Percentiles rank a stretch among this genome's conserved stretches.
phyloP scores from a whole-genome alignment of 2,113 vertebrate genomes.

The Chlorodrepanis virens region DNA sequence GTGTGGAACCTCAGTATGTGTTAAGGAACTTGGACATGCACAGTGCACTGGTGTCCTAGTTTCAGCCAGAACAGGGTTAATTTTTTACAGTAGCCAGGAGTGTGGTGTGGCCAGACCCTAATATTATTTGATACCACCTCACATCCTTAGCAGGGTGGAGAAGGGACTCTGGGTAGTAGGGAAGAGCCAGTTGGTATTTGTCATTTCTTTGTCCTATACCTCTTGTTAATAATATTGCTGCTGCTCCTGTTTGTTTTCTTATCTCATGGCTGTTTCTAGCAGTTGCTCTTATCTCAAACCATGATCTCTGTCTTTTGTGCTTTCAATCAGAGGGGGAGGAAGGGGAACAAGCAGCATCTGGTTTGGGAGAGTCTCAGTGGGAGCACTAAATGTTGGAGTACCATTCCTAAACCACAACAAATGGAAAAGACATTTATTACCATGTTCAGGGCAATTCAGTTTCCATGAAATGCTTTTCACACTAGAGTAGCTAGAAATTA shows the following conservation, averaged over 20 bases:
- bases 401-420: not conserved
- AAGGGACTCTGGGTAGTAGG: not conserved
- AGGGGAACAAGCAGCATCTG: not conserved
- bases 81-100: not conserved
- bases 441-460: fast-evolving
- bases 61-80: not conserved
- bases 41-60: no score
- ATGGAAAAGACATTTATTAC: not conserved
- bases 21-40: not conserved
- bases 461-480: not conserved
- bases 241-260: not conserved
- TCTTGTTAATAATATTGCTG: not conserved
- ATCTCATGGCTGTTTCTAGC: not conserved
- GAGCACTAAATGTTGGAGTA: not conserved
- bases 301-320: not conserved
- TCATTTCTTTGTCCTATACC: not conserved
- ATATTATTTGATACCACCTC: not conserved
- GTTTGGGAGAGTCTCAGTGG: not conserved
- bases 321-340: not conserved
- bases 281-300: not conserved
- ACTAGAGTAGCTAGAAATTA: not conserved
- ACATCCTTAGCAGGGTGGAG: not conserved
- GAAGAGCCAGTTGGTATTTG: not conserved
- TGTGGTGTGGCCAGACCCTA: not conserved
- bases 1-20: not conserved